A percentile compares a stretch with the other conserved stretches of the same genome.
Evolutionary conservation across 2,888 invertebrate species (phyloP).

Genomic region (Steinernema hermaphroditum): DNA sequence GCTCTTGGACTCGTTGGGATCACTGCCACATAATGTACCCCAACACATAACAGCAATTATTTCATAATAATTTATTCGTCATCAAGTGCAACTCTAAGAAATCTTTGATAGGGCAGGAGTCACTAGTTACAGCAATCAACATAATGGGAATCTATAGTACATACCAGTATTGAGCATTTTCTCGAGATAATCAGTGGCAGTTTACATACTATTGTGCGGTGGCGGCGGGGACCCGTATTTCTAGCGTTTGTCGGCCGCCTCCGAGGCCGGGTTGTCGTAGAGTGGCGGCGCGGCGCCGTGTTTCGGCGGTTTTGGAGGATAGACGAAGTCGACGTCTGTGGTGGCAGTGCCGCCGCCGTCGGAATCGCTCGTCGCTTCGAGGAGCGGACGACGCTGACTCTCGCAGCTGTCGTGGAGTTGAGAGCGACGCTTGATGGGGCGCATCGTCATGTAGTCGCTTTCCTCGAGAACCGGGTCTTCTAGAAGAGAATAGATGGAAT

Average conservation of each 20-base stretch:
- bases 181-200: slow-evolving; percentile 20
- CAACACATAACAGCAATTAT: no score
- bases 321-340: slow-evolving; percentile 26
- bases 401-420: slow-evolving; percentile 36
- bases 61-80: no score
- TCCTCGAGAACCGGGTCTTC: slow-evolving; percentile 45
- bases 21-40: no score
- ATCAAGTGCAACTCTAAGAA: slow-evolving; percentile 50
- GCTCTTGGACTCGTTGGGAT: no score
- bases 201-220: background rate
- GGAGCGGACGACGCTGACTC: slow-evolving; percentile 37
- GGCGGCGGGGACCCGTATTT: background rate
- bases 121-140: background rate
- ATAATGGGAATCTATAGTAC: background rate
- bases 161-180: slow-evolving; percentile 21
- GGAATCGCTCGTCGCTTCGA: slow-evolving; percentile 35
- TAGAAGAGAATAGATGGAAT: no score
- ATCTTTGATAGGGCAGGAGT: slow-evolving; percentile 46
- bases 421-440: slow-evolving; percentile 47
- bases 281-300: slow-evolving; percentile 25
- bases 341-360: slow-evolving; percentile 36
- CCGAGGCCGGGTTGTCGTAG: slow-evolving; percentile 43
- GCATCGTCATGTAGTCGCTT: slow-evolving; percentile 63
- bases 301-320: slow-evolving; percentile 17
- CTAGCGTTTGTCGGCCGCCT: slow-evolving; percentile 21